A percentile compares a stretch with the other conserved stretches of the same genome.
Conservation (phyloP, 2,797 vertebrate genomes). For the Micromesistius poutassou region DNA sequence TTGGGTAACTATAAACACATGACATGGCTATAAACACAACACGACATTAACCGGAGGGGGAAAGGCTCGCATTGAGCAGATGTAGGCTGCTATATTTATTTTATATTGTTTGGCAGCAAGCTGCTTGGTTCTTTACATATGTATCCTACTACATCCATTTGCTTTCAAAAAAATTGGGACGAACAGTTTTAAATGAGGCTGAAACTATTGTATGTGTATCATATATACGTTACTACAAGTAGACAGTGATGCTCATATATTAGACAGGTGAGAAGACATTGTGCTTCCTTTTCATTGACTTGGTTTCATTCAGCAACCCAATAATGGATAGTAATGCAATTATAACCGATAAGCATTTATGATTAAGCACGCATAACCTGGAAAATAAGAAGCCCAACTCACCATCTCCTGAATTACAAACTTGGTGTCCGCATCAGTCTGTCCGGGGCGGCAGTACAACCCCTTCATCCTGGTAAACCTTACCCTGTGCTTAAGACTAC, state of each 20-base stretch:
- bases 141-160: not conserved
- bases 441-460: conserved; percentile 80
- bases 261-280: not conserved
- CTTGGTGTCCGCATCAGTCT: conserved; percentile 72
- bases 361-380: not conserved
- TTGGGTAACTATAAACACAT: not conserved
- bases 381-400: conserved; percentile 30
- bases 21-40: no score
- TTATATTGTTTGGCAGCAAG: not conserved
- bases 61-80: not conserved
- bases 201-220: not conserved
- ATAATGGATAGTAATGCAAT: not conserved
- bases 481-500: not conserved
- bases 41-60: not conserved
- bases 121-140: not conserved
- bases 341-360: not conserved
- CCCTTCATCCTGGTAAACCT: conserved; percentile 81
- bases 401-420: conserved; percentile 90
- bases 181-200: not conserved
- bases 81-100: not conserved
- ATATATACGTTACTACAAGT: not conserved
- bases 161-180: not conserved
- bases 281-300: not conserved
- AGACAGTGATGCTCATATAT: not conserved
- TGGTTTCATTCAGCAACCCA: not conserved